These are phyloP conservation scores for Acrobasis repandana DNA, from an alignment of 2,888 invertebrate genomes.

Conservation along the genomic window DNA sequence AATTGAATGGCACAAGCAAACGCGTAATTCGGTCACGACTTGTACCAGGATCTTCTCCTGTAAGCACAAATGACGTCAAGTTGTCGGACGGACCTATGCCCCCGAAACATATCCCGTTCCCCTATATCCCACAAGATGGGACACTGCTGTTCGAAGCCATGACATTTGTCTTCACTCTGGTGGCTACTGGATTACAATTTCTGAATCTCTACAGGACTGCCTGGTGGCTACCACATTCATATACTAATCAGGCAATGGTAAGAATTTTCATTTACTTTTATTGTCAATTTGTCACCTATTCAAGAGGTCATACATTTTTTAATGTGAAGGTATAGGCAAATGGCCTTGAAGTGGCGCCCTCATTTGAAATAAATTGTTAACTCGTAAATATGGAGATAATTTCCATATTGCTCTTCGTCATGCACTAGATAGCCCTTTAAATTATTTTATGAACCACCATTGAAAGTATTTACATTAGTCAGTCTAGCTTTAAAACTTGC, in stretches of 20 bases:
- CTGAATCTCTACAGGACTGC: slow-evolving; percentile 97
- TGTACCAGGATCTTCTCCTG: slow-evolving; percentile 27
- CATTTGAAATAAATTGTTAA: too few relatives aligned
- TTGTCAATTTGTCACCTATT: too few relatives aligned
- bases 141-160: slow-evolving; percentile 93
- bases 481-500: too few relatives aligned
- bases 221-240: slow-evolving; percentile 98
- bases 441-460: too few relatives aligned
- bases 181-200: slow-evolving; percentile 93
- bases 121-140: slow-evolving; percentile 89
- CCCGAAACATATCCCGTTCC: slow-evolving; percentile 92
- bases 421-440: too few relatives aligned
- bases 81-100: slow-evolving; percentile 73
- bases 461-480: too few relatives aligned
- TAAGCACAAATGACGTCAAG: slow-evolving; percentile 48
- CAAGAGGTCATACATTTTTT: too few relatives aligned
- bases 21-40: slow-evolving; percentile 44
- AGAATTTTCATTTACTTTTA: slow-evolving; percentile 40
- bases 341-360: too few relatives aligned
- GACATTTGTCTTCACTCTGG: slow-evolving; percentile 90
- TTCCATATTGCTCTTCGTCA: too few relatives aligned
- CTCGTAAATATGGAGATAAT: too few relatives aligned
- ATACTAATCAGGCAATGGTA: slow-evolving; percentile 94
- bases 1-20: slow-evolving; percentile 57
- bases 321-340: too few relatives aligned